Percentiles rank a stretch among this genome's conserved stretches.
Evolutionary conservation across 1,140 invertebrate genomes (phyloP).

Genomic region (Coptotermes formosanus): DNA sequence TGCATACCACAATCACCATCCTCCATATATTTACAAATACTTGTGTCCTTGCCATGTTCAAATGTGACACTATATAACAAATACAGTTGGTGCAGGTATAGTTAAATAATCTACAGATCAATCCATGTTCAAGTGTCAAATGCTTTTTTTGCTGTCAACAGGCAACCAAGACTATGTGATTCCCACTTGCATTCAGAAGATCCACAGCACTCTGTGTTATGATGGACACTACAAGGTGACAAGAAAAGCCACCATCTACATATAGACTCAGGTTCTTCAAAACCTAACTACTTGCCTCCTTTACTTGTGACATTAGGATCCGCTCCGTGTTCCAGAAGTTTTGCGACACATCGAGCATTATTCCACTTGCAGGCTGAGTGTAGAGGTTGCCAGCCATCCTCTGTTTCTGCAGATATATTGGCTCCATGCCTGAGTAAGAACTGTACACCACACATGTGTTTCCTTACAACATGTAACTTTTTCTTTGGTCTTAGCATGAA

Average conservation of each 20-base stretch:
- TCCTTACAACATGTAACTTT: no score
- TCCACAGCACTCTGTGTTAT: not conserved
- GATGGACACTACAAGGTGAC: not conserved
- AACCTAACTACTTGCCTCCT: slow-evolving; percentile 57
- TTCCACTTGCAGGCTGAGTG: slow-evolving; percentile 94
- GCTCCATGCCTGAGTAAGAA: slow-evolving; percentile 72
- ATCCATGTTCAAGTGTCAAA: not conserved
- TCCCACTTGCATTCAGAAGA: not conserved
- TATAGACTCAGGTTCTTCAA: not conserved
- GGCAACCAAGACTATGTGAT: not conserved
- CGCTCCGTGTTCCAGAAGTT: slow-evolving; percentile 80
- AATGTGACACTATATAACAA: no score
- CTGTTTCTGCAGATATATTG: slow-evolving; percentile 70
- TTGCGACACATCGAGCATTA: slow-evolving; percentile 68
- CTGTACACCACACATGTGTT: slow-evolving; percentile 43
- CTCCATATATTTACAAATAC: no score
- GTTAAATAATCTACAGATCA: no score
- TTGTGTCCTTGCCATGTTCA: no score
- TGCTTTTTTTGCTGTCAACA: not conserved
- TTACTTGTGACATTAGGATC: slow-evolving; percentile 83
- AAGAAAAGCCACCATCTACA: not conserved
- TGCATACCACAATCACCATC: no score
- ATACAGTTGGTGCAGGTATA: no score
- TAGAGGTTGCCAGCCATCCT: slow-evolving; percentile 87
- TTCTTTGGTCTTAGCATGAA: no score